These are phyloP conservation scores for Brachystomella parvula DNA, from an alignment of 1,140 invertebrate genomes.

Conservation along the genomic window DNA sequence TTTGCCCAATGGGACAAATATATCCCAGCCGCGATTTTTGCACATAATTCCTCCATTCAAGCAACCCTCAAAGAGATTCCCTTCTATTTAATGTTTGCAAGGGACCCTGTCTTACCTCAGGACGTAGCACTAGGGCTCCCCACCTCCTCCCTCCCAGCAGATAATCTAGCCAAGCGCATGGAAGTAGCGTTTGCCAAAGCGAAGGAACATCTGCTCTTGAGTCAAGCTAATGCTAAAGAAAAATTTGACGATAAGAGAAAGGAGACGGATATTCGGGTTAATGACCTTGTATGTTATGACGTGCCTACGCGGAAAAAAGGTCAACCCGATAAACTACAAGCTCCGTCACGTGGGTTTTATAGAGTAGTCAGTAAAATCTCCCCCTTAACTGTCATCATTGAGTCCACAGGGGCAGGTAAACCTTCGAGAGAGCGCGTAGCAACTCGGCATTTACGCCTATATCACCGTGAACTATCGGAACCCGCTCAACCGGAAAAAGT, in stretches of 20 bases:
- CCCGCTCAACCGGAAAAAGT: too few relatives aligned
- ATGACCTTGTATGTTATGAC: neutral
- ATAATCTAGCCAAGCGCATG: neutral
- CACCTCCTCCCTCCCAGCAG: neutral
- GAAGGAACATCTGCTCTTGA: neutral
- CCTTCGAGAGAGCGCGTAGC: too few relatives aligned
- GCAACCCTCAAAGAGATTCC: too few relatives aligned
- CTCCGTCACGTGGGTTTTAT: neutral
- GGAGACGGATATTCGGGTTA: neutral
- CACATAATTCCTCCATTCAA: neutral
- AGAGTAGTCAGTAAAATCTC: too few relatives aligned
- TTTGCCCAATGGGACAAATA: neutral
- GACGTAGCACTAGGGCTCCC: neutral
- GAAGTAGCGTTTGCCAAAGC: neutral
- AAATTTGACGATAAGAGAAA: neutral
- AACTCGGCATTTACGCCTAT: too few relatives aligned
- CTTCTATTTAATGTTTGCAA: neutral
- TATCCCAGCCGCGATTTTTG: neutral
- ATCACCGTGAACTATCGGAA: too few relatives aligned
- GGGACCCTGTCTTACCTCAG: neutral
- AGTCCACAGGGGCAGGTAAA: too few relatives aligned
- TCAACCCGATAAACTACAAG: neutral
- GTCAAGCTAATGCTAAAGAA: neutral
- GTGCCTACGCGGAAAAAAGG: conserved; percentile 1
- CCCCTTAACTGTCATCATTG: too few relatives aligned